phyloP scores from a whole-genome alignment of 1,140 invertebrate genomes.

The Apis dorsata region DNA sequence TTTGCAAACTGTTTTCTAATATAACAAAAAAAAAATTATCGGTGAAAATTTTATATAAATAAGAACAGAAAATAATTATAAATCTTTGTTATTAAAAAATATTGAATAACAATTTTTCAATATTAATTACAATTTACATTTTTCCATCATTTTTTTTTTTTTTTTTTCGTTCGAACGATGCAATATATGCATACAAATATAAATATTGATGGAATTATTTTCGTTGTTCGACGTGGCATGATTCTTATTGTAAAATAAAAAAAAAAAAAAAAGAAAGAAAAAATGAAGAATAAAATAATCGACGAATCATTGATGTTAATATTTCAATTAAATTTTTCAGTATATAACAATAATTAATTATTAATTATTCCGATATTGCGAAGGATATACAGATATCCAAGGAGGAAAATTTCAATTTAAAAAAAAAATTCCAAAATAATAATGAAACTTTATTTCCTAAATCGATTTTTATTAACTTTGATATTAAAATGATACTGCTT shows the following conservation, averaged over 20 bases:
- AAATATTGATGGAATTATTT: constrained; percentile 9
- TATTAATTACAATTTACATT: background rate
- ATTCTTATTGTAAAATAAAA: too few species aligned
- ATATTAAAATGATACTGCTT: too few species aligned
- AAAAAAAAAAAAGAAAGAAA: background rate
- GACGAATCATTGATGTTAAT: background rate
- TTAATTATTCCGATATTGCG: too few species aligned
- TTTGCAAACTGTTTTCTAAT: background rate
- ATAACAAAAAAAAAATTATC: too few species aligned
- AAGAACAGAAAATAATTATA: too few species aligned
- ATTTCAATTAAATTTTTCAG: background rate
- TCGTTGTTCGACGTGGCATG: background rate
- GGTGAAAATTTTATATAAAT: background rate
- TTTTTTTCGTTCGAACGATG: too few species aligned
- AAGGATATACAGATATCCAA: too few species aligned
- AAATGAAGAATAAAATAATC: background rate
- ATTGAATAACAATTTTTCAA: background rate
- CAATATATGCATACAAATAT: constrained; percentile 2
- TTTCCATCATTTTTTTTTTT: background rate
- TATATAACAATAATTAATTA: too few species aligned
- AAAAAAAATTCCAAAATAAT: too few species aligned
- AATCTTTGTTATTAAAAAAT: background rate
- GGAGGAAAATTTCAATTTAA: too few species aligned
- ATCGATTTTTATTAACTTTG: too few species aligned
- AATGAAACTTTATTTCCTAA: too few species aligned